phyloP scores from a whole-genome alignment of 2,113 vertebrate species.

The Leucopsar rothschildi region DNA sequence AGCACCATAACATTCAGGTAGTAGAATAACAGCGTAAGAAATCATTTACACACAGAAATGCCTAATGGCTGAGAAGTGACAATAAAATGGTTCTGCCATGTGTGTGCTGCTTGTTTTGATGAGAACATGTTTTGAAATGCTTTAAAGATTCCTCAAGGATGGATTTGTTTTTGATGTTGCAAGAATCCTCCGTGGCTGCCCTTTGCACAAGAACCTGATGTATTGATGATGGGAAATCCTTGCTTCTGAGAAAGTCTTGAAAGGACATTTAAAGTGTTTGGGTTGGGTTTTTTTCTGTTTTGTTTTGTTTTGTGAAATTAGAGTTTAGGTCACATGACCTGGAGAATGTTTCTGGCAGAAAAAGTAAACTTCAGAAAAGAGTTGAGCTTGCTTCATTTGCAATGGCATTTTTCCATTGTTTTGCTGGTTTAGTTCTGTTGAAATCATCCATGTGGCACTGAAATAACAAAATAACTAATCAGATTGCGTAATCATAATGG shows the following conservation, averaged over 20 bases:
- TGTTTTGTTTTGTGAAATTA: not conserved
- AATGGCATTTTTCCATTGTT: not conserved
- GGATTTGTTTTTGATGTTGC: slow-evolving; percentile 54
- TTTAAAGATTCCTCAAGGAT: slow-evolving; percentile 24
- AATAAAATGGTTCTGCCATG: slow-evolving; percentile 6
- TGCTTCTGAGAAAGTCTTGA: slow-evolving; percentile 52
- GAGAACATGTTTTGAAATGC: slow-evolving; percentile 45
- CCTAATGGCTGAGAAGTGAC: not conserved
- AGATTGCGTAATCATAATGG: not conserved
- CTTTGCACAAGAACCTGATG: slow-evolving; percentile 52
- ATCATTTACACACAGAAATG: slow-evolving; percentile 30
- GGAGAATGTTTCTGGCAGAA: not conserved
- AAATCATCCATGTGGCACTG: not conserved
- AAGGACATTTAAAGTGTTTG: not conserved
- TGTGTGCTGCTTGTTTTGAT: slow-evolving; percentile 18
- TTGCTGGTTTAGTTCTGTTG: not conserved
- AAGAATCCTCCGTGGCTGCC: slow-evolving; percentile 47
- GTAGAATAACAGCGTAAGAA: slow-evolving; percentile 17
- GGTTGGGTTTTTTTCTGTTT: not conserved
- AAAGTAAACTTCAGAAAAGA: not conserved
- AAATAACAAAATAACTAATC: not conserved
- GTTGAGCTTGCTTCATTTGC: not conserved
- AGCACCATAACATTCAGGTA: slow-evolving; percentile 1
- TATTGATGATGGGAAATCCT: slow-evolving; percentile 22
- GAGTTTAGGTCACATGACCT: not conserved